Conservation (phyloP, 2,797 vertebrate genomes). For the Sebastiscus albofasciatus region DNA sequence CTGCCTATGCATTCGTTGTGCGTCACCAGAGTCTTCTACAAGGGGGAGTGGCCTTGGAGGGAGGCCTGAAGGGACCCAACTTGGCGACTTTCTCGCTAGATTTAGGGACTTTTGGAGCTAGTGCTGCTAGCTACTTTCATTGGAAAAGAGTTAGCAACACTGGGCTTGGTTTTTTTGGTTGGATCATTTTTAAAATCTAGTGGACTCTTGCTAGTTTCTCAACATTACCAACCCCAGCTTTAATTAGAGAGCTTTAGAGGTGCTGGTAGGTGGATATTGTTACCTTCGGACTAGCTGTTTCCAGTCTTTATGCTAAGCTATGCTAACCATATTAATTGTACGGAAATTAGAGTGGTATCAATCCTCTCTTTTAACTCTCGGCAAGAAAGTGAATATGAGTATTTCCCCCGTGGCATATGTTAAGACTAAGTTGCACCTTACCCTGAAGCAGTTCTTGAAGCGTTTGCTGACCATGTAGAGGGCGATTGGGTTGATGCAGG, state of each 20-base stretch:
- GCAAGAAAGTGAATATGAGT: neutral
- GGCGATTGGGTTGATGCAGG: constrained; percentile 98
- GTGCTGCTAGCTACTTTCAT: no score
- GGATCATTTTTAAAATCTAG: no score
- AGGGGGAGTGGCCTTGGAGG: no score
- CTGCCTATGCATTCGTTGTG: no score
- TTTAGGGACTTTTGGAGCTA: no score
- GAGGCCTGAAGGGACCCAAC: no score
- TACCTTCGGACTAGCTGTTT: neutral
- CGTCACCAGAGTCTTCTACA: no score
- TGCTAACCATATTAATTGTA: neutral
- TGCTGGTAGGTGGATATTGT: neutral
- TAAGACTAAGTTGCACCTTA: constrained; percentile 65
- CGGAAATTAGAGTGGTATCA: neutral
- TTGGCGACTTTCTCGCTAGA: no score
- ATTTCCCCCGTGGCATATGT: no score
- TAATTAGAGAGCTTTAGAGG: neutral
- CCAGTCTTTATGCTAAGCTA: neutral
- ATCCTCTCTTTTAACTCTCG: neutral
- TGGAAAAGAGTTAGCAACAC: no score
- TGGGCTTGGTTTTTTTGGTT: no score
- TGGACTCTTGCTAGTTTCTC: no score
- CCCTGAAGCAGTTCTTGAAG: constrained; percentile 98
- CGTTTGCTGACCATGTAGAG: constrained; percentile 98
- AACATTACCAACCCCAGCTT: neutral